A percentile compares a stretch with the other conserved stretches of the same genome.
Evolutionary conservation across 1,140 invertebrate species (phyloP).

Genomic region (Heliconius nattereri): DNA sequence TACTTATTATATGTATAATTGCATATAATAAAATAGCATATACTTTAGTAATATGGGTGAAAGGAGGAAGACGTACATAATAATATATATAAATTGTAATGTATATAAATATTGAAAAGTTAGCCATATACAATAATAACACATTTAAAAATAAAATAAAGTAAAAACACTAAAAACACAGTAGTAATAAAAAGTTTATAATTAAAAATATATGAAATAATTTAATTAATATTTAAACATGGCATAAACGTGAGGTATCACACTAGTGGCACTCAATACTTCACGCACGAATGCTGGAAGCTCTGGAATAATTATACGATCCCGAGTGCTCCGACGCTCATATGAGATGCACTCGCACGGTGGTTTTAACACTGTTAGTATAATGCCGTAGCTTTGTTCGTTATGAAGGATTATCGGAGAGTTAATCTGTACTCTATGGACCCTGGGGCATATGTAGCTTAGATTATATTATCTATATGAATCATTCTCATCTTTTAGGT

Average conservation of each 20-base stretch:
- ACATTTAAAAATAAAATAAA: not conserved
- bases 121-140: not conserved
- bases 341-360: constrained; percentile 20
- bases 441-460: not conserved
- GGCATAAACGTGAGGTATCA: not conserved
- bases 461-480: not conserved
- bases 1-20: not conserved
- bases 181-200: not conserved
- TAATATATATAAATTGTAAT: not conserved
- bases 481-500: too few relatives aligned
- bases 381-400: not conserved
- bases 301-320: constrained; percentile 31
- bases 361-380: constrained; percentile 18
- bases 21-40: not conserved
- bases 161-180: not conserved
- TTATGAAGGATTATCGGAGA: not conserved
- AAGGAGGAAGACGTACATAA: not conserved
- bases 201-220: not conserved
- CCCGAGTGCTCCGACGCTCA: constrained; percentile 3
- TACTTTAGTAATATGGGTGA: not conserved
- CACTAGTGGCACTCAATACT: constrained; percentile 17
- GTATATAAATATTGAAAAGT: not conserved
- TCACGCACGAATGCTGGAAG: constrained; percentile 27
- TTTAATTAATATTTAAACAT: not conserved
- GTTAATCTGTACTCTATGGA: not conserved